Evolutionary conservation across 2,113 vertebrate genomes (phyloP), one percentile per base, ranked within the genome.

Genomic region (Gobiocypris rarus): DNA sequence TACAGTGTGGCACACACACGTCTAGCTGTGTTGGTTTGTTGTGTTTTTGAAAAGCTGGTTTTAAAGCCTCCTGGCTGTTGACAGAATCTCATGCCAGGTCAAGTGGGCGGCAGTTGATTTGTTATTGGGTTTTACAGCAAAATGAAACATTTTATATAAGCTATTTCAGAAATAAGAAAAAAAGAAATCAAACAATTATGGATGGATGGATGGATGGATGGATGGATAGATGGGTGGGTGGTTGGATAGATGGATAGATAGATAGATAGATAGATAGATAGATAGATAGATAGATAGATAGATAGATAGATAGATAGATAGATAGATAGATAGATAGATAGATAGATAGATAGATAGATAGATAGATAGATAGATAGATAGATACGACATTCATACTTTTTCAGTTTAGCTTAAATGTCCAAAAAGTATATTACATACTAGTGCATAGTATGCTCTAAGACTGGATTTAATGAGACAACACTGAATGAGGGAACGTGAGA

Each of bases 41-140:
- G 65, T 69, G 65, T n/a, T 48, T 50, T 31, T 59, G 34, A 78
- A 78, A 78, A n/a, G 56, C 19, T 78, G 11, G n/a, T 17, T 59
- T 77, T 59, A 41, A 59, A 77, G 34, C 75, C 31, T 76, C 9
- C 28, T 58, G 52, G 75, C 75, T 58, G 31, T 77, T 38, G 52
- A 58, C 28, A 56, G 52, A 58, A 58, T 5, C 17, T 78, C 19
- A 24, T 78, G n/a, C 56, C 75, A 77, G 75, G 75, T 77, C 75
- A 77, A 41, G 54, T 77, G 56, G 76, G 54, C 4, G n/a, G 56
- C 11, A 17, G 56, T 26, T 61, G n/a, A 43, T 78, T 78, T 61
- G 56, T 78, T 58, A 59, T 38, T 77, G 31, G 4, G 17, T 17
- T 31, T 10, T 48, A 34, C 5, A 5, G 10, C 75, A 76, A 76